Percentiles rank a stretch among this genome's conserved stretches.
These are phyloP conservation scores for Eulemur mongoz DNA, from an alignment of 2,797 vertebrate species.

Conservation along the genomic window DNA sequence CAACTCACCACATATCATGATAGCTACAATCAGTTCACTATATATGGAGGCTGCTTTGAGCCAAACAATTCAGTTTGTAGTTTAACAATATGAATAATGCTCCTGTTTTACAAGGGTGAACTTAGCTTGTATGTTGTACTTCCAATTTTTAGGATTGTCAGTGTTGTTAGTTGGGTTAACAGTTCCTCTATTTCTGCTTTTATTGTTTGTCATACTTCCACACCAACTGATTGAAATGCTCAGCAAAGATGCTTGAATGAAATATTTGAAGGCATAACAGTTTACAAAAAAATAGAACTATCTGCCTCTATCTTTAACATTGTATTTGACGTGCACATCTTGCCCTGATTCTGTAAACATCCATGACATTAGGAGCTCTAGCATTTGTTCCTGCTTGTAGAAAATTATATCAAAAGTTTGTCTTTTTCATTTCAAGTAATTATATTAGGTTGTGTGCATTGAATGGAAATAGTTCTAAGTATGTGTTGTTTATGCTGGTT, in stretches of 20 bases:
- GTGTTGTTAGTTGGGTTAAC: neutral
- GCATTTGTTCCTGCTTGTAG: neutral
- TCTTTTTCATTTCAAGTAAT: neutral
- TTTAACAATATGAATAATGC: neutral
- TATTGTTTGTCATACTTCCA: neutral
- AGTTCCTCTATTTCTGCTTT: neutral
- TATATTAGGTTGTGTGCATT: neutral
- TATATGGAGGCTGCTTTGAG: neutral
- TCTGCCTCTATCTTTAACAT: neutral
- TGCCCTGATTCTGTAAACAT: neutral
- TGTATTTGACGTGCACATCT: neutral
- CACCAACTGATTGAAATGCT: conserved; percentile 14
- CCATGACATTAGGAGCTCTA: neutral
- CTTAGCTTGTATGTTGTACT: neutral
- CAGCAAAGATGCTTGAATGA: neutral
- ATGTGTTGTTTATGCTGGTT: neutral
- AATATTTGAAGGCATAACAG: neutral
- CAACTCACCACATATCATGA: neutral
- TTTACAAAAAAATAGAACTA: neutral
- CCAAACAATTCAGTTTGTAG: neutral
- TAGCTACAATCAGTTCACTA: neutral
- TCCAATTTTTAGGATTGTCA: neutral
- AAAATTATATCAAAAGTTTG: neutral
- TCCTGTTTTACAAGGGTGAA: neutral
- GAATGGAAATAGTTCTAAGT: neutral